phyloP scores from a whole-genome alignment of 1,140 invertebrate genomes.

The Bombus difficillimus region DNA sequence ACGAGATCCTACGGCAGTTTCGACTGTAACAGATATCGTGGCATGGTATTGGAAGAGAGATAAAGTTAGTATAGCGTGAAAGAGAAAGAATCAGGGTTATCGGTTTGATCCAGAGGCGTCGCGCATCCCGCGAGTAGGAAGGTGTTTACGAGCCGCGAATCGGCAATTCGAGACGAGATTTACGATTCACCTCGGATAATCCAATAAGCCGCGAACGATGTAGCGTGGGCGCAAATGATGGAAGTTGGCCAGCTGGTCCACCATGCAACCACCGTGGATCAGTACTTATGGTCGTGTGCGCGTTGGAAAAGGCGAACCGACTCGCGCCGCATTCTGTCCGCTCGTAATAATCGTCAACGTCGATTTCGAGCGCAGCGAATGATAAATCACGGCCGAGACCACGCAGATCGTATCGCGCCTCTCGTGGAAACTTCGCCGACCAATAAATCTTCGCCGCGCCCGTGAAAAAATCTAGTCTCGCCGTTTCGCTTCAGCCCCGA shows the following conservation, averaged over 20 bases:
- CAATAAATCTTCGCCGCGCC: conserved; percentile 55
- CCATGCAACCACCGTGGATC: conserved; percentile 23
- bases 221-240: conserved; percentile 60
- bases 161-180: conserved; percentile 57
- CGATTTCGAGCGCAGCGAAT: conserved; percentile 55
- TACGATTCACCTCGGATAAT: conserved; percentile 65
- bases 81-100: background rate
- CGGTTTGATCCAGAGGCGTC: background rate
- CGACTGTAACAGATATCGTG: no score
- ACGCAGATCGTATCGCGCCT: conserved; percentile 48
- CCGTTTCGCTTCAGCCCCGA: background rate
- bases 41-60: background rate
- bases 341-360: conserved; percentile 59
- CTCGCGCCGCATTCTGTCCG: conserved; percentile 2
- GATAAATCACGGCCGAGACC: conserved; percentile 58
- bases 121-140: background rate
- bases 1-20: no score
- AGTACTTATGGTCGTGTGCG: conserved; percentile 7
- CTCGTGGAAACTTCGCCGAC: conserved; percentile 31
- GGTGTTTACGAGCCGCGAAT: conserved; percentile 56
- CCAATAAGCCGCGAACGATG: conserved; percentile 61
- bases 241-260: conserved; percentile 58
- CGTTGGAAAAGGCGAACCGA: conserved; percentile 13
- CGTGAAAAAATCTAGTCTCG: conserved; percentile 16
- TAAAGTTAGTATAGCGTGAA: background rate